Evolutionary conservation across 2,797 vertebrate genomes (phyloP).

Genomic region (Enteromius trimaculatus): DNA sequence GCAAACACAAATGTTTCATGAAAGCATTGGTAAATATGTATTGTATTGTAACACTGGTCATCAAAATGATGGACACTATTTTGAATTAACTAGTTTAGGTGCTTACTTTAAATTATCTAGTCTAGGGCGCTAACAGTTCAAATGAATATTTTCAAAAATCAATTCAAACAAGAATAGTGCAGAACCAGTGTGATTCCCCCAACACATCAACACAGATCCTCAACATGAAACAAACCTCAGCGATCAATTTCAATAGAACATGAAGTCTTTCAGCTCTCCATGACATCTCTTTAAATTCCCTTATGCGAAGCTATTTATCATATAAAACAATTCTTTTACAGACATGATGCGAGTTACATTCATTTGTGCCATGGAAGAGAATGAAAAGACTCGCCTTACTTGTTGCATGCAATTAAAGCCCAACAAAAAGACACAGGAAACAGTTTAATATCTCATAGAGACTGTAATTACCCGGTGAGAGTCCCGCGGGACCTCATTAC

Average conservation of each 20-base stretch:
- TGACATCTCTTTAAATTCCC: constrained; percentile 72
- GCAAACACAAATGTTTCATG: background rate
- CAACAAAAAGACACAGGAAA: constrained; percentile 79
- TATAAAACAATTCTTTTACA: constrained; percentile 76
- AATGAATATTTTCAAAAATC: constrained; percentile 29
- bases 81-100: background rate
- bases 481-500: constrained; percentile 92
- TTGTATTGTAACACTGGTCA: background rate
- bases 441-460: constrained; percentile 86
- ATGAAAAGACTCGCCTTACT: constrained; percentile 75
- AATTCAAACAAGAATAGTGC: constrained; percentile 48
- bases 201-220: constrained; percentile 46
- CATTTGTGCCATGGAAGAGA: constrained; percentile 72
- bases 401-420: constrained; percentile 87
- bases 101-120: background rate
- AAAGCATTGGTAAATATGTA: background rate
- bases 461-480: constrained; percentile 83
- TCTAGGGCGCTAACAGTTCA: background rate
- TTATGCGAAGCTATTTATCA: constrained; percentile 79
- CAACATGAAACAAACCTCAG: constrained; percentile 49
- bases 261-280: constrained; percentile 66
- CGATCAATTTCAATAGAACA: constrained; percentile 64
- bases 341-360: constrained; percentile 76
- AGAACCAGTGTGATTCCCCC: constrained; percentile 25
- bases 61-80: background rate